Evolutionary conservation across 1,140 invertebrate genomes (phyloP), one percentile per base, ranked within the genome.

Genomic region (Drosophila sp.): DNA sequence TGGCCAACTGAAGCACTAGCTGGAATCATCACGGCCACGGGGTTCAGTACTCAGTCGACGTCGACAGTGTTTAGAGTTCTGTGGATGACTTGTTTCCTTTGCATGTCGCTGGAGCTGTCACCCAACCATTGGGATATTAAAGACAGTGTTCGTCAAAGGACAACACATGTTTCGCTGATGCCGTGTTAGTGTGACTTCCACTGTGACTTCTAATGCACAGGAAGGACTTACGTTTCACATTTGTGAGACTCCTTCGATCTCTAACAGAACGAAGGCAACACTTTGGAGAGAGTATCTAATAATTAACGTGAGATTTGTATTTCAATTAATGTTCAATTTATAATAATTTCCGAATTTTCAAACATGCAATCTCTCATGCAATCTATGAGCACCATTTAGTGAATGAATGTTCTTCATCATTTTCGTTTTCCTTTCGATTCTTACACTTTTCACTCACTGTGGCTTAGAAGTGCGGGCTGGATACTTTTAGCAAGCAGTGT

Each of bases 91-190:
- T 61, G 25, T 65, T 51, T 57, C 6, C 45, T 25, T 36, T 13
- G 32, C 21, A 13, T 32, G 58, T 59, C 21, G 41, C 62, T 65
- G 62, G 16, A 65, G 40, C 29, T 45, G 66, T 45, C 38, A 54
- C 40, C 46, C 46, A 66, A 11, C 70, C 64, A 61, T 67, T 69
- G 57, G 65, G 65, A 61, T 73, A 73, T 73, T 73, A 73, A 69
- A 73, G 64, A 58, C 64, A 62, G 48, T 50, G 50, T 41, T 58
- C 45, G 45, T 66, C 69, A 72, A 72, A 66, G 62, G 18, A 50
- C 29, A n/a, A 2, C 62, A 50, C 58, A 38, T 32, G 11, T 46
- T 16, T 14, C 13, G 18, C 45, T n/a, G 7, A 3, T 18, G 2
- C n/a, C 0, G 16, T 3, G 25, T 7, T 18, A 32, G 50, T 36